phyloP scores from a whole-genome alignment of 2,797 vertebrate species.

The Vultur gryphus region DNA sequence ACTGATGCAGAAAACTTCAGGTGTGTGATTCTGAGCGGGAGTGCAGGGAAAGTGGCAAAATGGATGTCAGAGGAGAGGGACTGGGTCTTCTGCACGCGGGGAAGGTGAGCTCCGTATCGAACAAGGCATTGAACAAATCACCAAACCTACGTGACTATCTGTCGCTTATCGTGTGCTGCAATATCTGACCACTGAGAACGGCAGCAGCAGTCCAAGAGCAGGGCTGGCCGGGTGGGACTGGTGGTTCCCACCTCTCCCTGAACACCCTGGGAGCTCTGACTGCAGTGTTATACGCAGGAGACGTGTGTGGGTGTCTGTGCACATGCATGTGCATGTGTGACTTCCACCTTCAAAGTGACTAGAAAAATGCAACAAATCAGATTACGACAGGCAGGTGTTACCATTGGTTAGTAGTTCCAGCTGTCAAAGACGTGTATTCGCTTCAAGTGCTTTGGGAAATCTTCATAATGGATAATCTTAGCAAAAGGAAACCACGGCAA shows the following conservation, averaged over 20 bases:
- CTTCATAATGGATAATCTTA: neutral
- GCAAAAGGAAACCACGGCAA: neutral
- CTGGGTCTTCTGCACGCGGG: fast-evolving
- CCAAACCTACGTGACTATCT: fast-evolving
- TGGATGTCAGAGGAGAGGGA: neutral
- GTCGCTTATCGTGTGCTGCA: neutral
- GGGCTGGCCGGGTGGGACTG: neutral
- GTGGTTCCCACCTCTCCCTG: neutral
- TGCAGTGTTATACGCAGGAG: fast-evolving
- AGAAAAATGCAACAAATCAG: neutral
- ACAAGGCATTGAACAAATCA: too few species aligned
- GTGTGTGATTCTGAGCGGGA: neutral
- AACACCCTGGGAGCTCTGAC: neutral
- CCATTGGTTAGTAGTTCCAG: neutral
- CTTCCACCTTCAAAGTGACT: neutral
- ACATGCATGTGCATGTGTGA: neutral
- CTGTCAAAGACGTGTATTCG: neutral
- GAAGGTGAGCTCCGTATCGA: neutral
- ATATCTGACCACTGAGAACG: fast-evolving
- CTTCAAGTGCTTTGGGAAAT: neutral
- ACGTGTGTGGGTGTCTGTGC: neutral
- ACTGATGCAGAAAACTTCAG: too few species aligned
- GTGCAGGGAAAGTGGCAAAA: neutral
- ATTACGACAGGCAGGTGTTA: neutral
- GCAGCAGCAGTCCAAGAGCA: neutral